A percentile compares a stretch with the other conserved stretches of the same genome.
These are phyloP conservation scores for Hemicrepidius hirtus DNA, from an alignment of 2,888 invertebrate species.

Conservation along the genomic window DNA sequence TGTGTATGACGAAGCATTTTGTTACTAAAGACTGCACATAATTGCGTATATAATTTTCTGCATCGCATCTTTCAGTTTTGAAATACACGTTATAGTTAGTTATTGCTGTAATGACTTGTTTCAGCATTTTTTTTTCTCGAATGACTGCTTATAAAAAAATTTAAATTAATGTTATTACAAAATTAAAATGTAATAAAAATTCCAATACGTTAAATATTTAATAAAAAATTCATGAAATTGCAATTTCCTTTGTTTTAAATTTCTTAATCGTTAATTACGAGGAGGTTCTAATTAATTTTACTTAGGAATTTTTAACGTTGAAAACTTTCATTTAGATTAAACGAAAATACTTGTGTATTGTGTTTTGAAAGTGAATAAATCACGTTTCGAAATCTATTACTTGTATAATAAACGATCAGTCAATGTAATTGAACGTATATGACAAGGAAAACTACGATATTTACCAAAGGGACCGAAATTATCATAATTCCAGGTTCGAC, in stretches of 20 bases:
- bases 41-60: constrained; percentile 17
- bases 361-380: constrained; percentile 9
- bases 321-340: too few relatives aligned
- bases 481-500: constrained; percentile 28
- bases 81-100: not conserved
- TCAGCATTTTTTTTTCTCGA: constrained; percentile 6
- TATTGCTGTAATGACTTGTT: constrained; percentile 8
- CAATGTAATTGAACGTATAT: constrained; percentile 3
- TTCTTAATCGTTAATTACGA: too few relatives aligned
- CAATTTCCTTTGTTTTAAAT: too few relatives aligned
- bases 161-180: constrained; percentile 7
- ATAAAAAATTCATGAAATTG: too few relatives aligned
- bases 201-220: not conserved
- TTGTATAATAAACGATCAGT: not conserved
- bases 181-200: not conserved
- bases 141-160: not conserved
- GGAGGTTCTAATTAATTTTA: too few relatives aligned
- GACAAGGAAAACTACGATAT: constrained; percentile 16
- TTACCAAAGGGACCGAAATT: constrained; percentile 27
- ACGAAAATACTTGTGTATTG: too few relatives aligned
- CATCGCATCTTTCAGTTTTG: constrained; percentile 15
- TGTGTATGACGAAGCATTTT: not conserved
- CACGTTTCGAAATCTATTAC: constrained; percentile 9
- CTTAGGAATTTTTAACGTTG: too few relatives aligned
- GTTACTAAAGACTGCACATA: constrained; percentile 1